Conservation (phyloP, 2,113 vertebrate species). For the Polyodon spathula region DNA sequence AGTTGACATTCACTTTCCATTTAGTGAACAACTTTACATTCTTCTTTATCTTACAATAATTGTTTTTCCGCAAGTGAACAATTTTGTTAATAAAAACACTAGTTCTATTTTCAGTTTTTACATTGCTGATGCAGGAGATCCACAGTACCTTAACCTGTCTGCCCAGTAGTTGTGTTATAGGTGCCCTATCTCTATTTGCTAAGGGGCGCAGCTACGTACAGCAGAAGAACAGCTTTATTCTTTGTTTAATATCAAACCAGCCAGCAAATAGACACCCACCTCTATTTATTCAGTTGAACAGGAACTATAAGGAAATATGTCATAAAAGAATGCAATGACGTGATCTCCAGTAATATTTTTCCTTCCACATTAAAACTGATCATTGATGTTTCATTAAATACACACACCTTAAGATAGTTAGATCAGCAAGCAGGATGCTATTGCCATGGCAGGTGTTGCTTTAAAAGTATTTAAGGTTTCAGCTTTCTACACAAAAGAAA, state of each 20-base stretch:
- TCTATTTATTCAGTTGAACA: conserved; percentile 45
- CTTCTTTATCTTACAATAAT: too few species aligned
- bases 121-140: conserved; percentile 33
- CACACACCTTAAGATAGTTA: too few species aligned
- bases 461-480: too few species aligned
- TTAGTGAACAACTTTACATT: too few species aligned
- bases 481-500: too few species aligned
- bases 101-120: too few species aligned
- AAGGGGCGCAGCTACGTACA: conserved; percentile 49
- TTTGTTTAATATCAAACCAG: conserved; percentile 33
- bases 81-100: too few species aligned
- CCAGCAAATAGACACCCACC: conserved; percentile 52
- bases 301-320: conserved; percentile 32
- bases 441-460: too few species aligned
- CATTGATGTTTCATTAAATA: conserved; percentile 11
- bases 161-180: conserved; percentile 6
- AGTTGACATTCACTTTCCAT: too few species aligned
- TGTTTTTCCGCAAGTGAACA: too few species aligned
- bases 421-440: too few species aligned
- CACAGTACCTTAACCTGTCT: conserved; percentile 27
- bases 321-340: conserved; percentile 26
- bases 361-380: conserved; percentile 13
- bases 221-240: conserved; percentile 7
- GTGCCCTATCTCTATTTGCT: conserved; percentile 43
- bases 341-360: conserved; percentile 10